phyloP scores from a whole-genome alignment of 2,888 invertebrate species.

The Caenorhabditis sp. region DNA sequence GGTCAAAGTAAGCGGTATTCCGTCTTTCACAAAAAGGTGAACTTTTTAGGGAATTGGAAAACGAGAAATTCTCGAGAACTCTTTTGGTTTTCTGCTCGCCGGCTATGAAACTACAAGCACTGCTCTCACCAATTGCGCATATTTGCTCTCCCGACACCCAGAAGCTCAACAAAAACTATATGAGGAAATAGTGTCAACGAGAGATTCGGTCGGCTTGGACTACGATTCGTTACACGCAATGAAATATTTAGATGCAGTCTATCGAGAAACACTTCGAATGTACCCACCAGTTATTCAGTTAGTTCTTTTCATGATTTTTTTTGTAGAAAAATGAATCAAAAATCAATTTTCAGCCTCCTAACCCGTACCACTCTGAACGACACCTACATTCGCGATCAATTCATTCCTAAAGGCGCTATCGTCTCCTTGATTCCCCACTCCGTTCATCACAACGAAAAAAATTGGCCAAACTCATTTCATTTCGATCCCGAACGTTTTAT shows the following conservation, averaged over 20 bases:
- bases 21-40: too few relatives aligned
- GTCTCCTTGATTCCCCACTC: conserved; percentile 37
- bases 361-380: conserved; percentile 51
- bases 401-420: conserved; percentile 41
- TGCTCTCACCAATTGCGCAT: conserved; percentile 73
- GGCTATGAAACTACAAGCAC: conserved; percentile 76
- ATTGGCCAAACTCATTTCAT: conserved; percentile 57
- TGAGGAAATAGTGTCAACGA: conserved; percentile 72
- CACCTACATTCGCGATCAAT: conserved; percentile 45
- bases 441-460: conserved; percentile 37
- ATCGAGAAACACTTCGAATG: conserved; percentile 63
- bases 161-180: conserved; percentile 73
- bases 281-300: conserved; percentile 64
- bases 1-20: too few relatives aligned
- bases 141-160: conserved; percentile 73
- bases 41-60: conserved; percentile 10
- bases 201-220: conserved; percentile 51
- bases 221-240: conserved; percentile 48
- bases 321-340: too few relatives aligned
- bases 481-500: conserved; percentile 59
- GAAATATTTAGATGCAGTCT: conserved; percentile 66
- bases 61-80: conserved; percentile 71
- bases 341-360: conserved; percentile 49
- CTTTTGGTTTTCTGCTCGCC: conserved; percentile 74
- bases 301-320: conserved; percentile 12